Percentiles rank a stretch among this genome's conserved stretches.
phyloP scores from a whole-genome alignment of 2,888 invertebrate species.

The Cerceris rybyensis region DNA sequence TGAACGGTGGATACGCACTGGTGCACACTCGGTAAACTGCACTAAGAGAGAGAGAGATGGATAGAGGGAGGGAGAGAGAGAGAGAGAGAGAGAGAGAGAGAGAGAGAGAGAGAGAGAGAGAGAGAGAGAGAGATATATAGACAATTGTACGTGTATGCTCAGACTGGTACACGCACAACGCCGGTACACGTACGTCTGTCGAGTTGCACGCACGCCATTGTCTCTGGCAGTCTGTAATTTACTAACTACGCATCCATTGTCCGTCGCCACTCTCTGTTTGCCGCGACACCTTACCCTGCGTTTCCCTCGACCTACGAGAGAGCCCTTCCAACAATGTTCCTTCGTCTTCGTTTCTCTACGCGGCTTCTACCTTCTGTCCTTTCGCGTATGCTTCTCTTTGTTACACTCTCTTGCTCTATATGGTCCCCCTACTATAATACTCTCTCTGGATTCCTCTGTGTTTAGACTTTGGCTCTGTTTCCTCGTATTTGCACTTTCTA shows the following conservation, averaged over 20 bases:
- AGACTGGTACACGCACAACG: constrained; percentile 18
- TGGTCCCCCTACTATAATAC: background rate
- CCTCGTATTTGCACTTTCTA: background rate
- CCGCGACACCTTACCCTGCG: constrained; percentile 62
- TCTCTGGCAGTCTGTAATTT: constrained; percentile 73
- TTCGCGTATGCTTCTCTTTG: background rate
- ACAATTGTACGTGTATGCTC: constrained; percentile 25
- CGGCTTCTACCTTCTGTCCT: background rate
- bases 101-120: no score
- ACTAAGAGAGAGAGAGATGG: constrained; percentile 11
- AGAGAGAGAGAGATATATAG: constrained; percentile 20
- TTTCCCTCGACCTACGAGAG: constrained; percentile 26
- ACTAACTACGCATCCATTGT: constrained; percentile 76
- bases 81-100: constrained; percentile 3
- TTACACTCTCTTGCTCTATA: background rate
- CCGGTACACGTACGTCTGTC: constrained; percentile 7
- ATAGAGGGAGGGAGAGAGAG: no score
- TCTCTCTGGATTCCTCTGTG: background rate
- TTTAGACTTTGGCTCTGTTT: background rate
- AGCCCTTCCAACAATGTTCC: constrained; percentile 8
- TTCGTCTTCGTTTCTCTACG: background rate
- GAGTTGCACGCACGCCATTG: constrained; percentile 62
- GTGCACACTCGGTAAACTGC: constrained; percentile 61
- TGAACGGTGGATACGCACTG: constrained; percentile 70
- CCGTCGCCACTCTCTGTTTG: constrained; percentile 63